phyloP scores from a whole-genome alignment of 2,797 vertebrate genomes.

The Acipenser transmontanus region DNA sequence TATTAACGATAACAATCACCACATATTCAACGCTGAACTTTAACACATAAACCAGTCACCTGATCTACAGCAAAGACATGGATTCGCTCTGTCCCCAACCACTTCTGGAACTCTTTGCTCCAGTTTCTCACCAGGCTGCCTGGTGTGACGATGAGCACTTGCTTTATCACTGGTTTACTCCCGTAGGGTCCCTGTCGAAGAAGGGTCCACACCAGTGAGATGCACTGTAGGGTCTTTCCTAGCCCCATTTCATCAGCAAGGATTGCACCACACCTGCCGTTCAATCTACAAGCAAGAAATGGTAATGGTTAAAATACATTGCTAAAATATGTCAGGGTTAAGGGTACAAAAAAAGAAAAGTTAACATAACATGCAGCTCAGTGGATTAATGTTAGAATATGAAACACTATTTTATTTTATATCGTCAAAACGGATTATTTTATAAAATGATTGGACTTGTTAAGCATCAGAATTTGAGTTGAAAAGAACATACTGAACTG shows the following conservation, averaged over 20 bases:
- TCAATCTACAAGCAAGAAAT: constrained; percentile 53
- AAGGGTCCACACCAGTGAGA: constrained; percentile 84
- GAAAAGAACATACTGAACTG: too few relatives aligned
- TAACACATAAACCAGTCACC: constrained; percentile 39
- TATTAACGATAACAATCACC: too few relatives aligned
- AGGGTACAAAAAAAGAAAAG: too few relatives aligned
- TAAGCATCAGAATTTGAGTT: too few relatives aligned
- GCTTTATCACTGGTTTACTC: constrained; percentile 67
- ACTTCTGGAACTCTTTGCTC: constrained; percentile 92
- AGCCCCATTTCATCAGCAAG: constrained; percentile 97
- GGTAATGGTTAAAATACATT: too few relatives aligned
- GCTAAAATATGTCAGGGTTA: too few relatives aligned
- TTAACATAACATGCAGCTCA: too few relatives aligned
- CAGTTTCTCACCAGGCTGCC: constrained; percentile 95
- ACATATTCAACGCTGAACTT: too few relatives aligned
- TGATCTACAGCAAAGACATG: constrained; percentile 84
- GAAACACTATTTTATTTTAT: too few relatives aligned
- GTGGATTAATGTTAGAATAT: too few relatives aligned
- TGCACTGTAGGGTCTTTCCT: constrained; percentile 89
- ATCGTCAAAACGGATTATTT: too few relatives aligned
- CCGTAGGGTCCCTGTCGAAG: constrained; percentile 88
- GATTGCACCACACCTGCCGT: constrained; percentile 76
- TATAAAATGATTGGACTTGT: too few relatives aligned
- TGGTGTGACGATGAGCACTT: constrained; percentile 82
- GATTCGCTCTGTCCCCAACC: constrained; percentile 89